A percentile compares a stretch with the other conserved stretches of the same genome.
phyloP scores from a whole-genome alignment of 2,888 invertebrate genomes.

The Furcula furcula region DNA sequence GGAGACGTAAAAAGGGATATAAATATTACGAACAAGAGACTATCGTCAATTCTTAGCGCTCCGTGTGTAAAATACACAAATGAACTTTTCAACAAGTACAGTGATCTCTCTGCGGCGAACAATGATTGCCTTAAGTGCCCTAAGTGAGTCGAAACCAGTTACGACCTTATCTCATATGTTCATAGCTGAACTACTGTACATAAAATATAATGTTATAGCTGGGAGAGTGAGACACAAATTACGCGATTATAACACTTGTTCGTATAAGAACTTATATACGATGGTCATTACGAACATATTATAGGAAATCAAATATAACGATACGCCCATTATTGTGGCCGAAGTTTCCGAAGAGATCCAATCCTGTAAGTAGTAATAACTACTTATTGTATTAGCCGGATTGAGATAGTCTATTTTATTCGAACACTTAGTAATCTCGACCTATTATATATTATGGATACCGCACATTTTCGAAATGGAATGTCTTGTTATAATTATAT shows the following conservation, averaged over 20 bases:
- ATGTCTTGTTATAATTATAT: neutral
- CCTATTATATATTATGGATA: neutral
- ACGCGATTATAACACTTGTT: conserved; percentile 23
- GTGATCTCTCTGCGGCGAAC: conserved; percentile 28
- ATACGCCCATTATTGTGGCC: no score
- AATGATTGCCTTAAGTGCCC: conserved; percentile 33
- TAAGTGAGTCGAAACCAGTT: conserved; percentile 19
- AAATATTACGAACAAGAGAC: conserved; percentile 10
- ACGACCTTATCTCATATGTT: conserved; percentile 18
- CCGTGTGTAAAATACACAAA: conserved; percentile 23
- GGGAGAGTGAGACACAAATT: conserved; percentile 20
- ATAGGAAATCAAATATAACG: no score
- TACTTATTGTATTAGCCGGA: no score
- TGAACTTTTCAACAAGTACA: conserved; percentile 26
- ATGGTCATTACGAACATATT: no score
- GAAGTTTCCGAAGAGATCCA: no score
- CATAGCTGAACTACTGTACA: conserved; percentile 13
- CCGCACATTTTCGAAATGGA: neutral
- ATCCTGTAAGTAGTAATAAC: no score
- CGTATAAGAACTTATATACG: no score
- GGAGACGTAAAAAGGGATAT: conserved; percentile 6
- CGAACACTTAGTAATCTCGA: no score
- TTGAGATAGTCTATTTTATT: no score
- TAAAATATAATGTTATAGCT: conserved; percentile 20
- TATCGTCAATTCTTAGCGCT: conserved; percentile 14